Evolutionary conservation across 1,140 invertebrate species (phyloP).

Genomic region (Tetranychus cinnabarinus): DNA sequence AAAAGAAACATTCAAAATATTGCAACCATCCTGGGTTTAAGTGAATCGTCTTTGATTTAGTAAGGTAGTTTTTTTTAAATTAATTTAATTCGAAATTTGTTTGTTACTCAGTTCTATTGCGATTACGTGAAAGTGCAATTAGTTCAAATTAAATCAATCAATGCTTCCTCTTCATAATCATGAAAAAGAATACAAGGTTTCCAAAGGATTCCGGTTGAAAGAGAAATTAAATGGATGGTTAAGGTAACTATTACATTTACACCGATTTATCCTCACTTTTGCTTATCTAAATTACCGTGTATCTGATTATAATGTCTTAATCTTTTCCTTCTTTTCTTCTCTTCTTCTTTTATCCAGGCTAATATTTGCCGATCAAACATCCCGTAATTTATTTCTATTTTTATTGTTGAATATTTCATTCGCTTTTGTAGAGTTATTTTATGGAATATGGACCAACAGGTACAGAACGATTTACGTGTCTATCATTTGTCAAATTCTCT

Average conservation of each 20-base stretch:
- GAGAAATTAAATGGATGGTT: conserved; percentile 23
- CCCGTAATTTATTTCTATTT: conserved; percentile 83
- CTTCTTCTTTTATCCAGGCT: conserved; percentile 29
- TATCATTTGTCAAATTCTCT: no score
- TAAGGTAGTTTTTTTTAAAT: no score
- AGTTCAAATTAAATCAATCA: neutral
- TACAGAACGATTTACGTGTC: neutral
- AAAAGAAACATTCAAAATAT: no score
- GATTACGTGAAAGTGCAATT: no score
- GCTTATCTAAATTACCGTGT: no score
- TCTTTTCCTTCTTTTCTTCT: neutral
- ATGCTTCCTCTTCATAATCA: conserved; percentile 24
- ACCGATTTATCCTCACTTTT: no score
- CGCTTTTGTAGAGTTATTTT: conserved; percentile 83
- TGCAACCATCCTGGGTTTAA: no score
- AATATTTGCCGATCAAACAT: conserved; percentile 75
- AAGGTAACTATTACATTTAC: conserved; percentile 15
- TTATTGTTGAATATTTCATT: conserved; percentile 76
- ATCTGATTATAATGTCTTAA: neutral
- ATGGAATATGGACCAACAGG: conserved; percentile 89
- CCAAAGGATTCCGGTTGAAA: conserved; percentile 18
- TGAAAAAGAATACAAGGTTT: conserved; percentile 19
- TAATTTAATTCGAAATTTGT: no score
- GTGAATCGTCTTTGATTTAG: no score
- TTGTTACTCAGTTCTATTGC: no score